A percentile compares a stretch with the other conserved stretches of the same genome.
Conservation (phyloP, 2,797 vertebrate genomes). For the Enteromius paludinosus region DNA sequence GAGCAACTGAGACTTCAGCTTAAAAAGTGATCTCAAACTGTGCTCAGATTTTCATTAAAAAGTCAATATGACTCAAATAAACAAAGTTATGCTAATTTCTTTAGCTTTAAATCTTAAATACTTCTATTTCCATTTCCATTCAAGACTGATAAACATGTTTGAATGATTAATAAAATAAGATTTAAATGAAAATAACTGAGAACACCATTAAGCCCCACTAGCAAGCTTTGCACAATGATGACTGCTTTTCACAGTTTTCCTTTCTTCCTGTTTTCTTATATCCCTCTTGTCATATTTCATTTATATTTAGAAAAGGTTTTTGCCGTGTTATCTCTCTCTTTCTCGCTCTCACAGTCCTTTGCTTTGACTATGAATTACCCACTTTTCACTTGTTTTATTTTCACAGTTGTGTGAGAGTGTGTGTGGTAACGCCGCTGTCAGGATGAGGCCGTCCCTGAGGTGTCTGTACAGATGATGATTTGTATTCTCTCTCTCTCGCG, state of each 20-base stretch:
- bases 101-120: neutral
- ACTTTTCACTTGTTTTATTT: constrained; percentile 45
- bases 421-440: constrained; percentile 81
- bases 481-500: constrained; percentile 56
- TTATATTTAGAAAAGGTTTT: constrained; percentile 21
- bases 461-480: constrained; percentile 81
- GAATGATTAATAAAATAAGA: neutral
- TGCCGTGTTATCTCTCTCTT: constrained; percentile 26
- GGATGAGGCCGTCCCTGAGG: constrained; percentile 88
- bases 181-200: neutral
- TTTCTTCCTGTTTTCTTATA: constrained; percentile 33
- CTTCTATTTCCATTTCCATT: neutral
- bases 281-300: constrained; percentile 38
- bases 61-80: neutral
- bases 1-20: neutral
- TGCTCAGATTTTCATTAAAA: neutral
- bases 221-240: neutral
- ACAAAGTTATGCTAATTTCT: neutral
- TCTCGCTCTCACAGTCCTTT: constrained; percentile 28
- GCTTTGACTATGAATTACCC: constrained; percentile 40
- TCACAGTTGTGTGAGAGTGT: constrained; percentile 51
- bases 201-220: neutral
- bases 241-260: constrained; percentile 30
- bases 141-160: neutral
- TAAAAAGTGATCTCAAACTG: neutral